phyloP scores from a whole-genome alignment of 2,888 invertebrate genomes.

The Athalia circularis region DNA sequence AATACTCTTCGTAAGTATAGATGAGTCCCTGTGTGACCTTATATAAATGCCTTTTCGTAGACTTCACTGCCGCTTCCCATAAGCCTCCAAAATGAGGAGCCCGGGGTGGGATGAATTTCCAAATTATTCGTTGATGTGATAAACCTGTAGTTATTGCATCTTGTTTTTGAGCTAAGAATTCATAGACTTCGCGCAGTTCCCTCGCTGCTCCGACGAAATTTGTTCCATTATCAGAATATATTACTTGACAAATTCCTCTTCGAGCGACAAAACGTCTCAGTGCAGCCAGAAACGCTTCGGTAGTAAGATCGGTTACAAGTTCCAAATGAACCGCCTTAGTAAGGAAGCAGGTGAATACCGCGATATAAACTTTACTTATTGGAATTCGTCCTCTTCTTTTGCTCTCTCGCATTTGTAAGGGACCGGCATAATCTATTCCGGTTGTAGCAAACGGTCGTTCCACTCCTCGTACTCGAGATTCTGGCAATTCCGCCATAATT shows the following conservation, averaged over 20 bases:
- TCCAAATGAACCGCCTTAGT: slow-evolving; percentile 54
- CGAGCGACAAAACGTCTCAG: slow-evolving; percentile 49
- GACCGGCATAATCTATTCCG: slow-evolving; percentile 53
- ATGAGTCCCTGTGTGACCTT: slow-evolving; percentile 49
- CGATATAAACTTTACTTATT: slow-evolving; percentile 59
- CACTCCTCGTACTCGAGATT: slow-evolving; percentile 57
- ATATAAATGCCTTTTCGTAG: slow-evolving; percentile 56
- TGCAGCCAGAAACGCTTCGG: slow-evolving; percentile 48
- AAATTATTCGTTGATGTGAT: slow-evolving; percentile 37
- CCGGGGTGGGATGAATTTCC: slow-evolving; percentile 51
- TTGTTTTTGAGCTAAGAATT: slow-evolving; percentile 31
- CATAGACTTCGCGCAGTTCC: slow-evolving; percentile 49
- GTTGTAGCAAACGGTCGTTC: slow-evolving; percentile 34
- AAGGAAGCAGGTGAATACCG: slow-evolving; percentile 62
- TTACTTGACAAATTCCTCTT: slow-evolving; percentile 45
- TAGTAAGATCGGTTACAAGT: slow-evolving; percentile 49
- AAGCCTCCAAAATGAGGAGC: slow-evolving; percentile 54
- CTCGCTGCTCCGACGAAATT: slow-evolving; percentile 52
- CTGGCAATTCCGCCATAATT: slow-evolving; percentile 66
- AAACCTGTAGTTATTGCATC: slow-evolving; percentile 11
- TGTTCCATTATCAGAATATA: slow-evolving; percentile 51
- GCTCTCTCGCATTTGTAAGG: slow-evolving; percentile 54
- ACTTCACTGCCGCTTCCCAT: slow-evolving; percentile 59
- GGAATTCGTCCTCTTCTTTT: slow-evolving; percentile 55
- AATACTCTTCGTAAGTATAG: slow-evolving; percentile 56